Percentiles rank a stretch among this genome's conserved stretches.
Evolutionary conservation across 1,140 invertebrate species (phyloP).

Genomic region (Anadara kagoshimensis): DNA sequence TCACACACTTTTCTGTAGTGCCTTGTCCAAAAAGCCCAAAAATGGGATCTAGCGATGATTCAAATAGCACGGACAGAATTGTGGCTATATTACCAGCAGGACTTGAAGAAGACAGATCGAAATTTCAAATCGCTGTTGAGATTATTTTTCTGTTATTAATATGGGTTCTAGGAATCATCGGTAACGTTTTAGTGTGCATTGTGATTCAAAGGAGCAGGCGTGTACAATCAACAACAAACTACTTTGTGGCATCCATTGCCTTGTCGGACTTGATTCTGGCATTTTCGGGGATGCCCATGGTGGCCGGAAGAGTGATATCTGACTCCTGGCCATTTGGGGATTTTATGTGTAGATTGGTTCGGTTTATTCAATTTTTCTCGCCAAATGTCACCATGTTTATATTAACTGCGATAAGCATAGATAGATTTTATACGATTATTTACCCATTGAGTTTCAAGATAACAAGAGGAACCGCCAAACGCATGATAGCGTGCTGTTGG

Average conservation of each 20-base stretch:
- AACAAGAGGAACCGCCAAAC: constrained; percentile 61
- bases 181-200: constrained; percentile 64
- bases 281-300: constrained; percentile 47
- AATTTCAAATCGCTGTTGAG: too few relatives aligned
- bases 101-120: too few relatives aligned
- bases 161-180: constrained; percentile 50
- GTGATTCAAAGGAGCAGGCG: constrained; percentile 62
- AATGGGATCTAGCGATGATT: too few relatives aligned
- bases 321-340: constrained; percentile 52
- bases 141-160: constrained; percentile 18
- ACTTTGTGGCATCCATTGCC: constrained; percentile 62
- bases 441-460: constrained; percentile 68
- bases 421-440: constrained; percentile 66
- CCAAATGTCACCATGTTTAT: constrained; percentile 49
- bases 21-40: too few relatives aligned
- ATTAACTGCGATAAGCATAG: constrained; percentile 56
- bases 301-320: constrained; percentile 41
- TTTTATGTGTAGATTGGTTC: constrained; percentile 57
- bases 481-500: constrained; percentile 53
- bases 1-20: too few relatives aligned
- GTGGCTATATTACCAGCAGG: too few relatives aligned
- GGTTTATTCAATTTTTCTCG: constrained; percentile 52
- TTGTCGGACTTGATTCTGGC: constrained; percentile 49
- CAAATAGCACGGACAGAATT: too few relatives aligned
- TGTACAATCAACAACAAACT: constrained; percentile 69